Evolutionary conservation across 2,888 invertebrate genomes (phyloP), one percentile per base, ranked within the genome.

Genomic region (Acleris laterana): DNA sequence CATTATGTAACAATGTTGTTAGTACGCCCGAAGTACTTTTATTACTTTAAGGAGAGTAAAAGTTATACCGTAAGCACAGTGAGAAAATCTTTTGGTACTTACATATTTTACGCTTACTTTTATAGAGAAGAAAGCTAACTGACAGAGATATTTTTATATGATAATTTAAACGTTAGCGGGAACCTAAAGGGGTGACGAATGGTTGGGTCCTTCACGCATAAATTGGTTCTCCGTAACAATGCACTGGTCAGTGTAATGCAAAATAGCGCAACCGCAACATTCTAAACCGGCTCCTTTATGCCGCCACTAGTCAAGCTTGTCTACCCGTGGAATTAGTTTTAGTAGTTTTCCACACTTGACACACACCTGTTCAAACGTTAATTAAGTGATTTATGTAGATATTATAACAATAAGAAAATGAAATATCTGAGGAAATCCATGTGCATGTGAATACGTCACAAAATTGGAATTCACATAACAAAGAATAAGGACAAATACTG

Each of bases 111-210:
- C 38, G 3, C 13, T 38, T 38, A 0, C 3, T 38, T 32, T 38
- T 1, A 38, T 38, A 38, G 3, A 38, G 13, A 38, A 11, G 3
- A 38, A 38, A 38, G 11, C 3, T 38, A 11, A 38, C 11, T 38
- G 13, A 11, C 13, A 11, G 38, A 32, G 32, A 38, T 38, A 11
- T 38, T 38, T 32, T 13, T 38, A 13, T 38, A 11, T 38, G 38
- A 44, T 44, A 16, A n/a, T 44, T 16, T n/a, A n/a, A 44, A 44
- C 44, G 38, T 50, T 61, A 28, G 50, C 59, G 42, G 53, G 42
- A 50, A 42, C 60, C 55, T 55, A 59, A 55, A 48, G 4, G 66
- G 48, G 57, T 66, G 61, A 66, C 66, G 61, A 62, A 66, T 66
- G 16, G 50, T n/a, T 11, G 13, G 56, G 56, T 62, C 66, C 66